phyloP scores from a whole-genome alignment of 2,113 vertebrate genomes.

The Laticauda laticaudata region DNA sequence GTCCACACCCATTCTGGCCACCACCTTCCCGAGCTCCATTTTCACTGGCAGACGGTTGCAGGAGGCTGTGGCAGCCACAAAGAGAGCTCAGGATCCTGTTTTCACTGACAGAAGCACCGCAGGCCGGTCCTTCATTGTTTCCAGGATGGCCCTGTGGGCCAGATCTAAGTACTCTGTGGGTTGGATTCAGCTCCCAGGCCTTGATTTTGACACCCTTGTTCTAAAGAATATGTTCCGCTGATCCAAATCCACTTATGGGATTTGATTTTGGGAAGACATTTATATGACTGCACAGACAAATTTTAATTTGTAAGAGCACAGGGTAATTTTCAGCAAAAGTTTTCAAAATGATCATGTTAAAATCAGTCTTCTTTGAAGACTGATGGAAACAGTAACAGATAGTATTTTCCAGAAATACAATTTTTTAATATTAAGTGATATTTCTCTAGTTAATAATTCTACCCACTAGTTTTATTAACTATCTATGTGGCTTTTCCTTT shows the following conservation, averaged over 20 bases:
- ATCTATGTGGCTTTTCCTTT: background rate
- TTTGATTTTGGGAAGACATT: background rate
- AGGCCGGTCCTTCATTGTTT: no score
- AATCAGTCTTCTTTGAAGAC: background rate
- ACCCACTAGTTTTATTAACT: background rate
- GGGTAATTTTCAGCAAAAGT: background rate
- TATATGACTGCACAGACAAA: background rate
- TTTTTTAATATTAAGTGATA: background rate
- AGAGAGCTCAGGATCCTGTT: no score
- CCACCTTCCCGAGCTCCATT: no score
- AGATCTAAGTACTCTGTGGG: no score
- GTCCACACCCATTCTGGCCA: no score
- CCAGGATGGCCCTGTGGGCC: no score
- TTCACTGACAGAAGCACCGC: no score
- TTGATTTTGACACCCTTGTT: no score
- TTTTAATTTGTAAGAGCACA: background rate
- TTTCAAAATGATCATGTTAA: background rate
- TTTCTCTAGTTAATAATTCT: background rate
- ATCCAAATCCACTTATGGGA: no score
- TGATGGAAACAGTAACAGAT: background rate
- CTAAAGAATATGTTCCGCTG: background rate
- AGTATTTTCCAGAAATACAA: background rate
- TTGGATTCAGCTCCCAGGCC: no score
- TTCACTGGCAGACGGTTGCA: no score
- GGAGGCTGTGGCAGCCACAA: no score